Evolutionary conservation across 53 echinoderm and acorn worm genomes (phyloP), one percentile per base, ranked within the genome.

Genomic region (Paelopatides confundens): DNA sequence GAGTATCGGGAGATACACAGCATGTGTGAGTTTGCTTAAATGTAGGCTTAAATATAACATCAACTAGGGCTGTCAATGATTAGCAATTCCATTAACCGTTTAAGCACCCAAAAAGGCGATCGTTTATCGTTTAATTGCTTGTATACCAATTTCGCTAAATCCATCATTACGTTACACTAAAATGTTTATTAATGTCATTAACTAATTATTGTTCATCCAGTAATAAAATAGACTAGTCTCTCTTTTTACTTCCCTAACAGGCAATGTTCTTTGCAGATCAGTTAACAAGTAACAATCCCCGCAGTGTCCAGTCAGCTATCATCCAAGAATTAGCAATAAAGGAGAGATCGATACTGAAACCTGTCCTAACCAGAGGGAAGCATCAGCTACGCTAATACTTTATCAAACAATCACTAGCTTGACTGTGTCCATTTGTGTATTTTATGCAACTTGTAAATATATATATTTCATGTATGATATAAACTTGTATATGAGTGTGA

Each of bases 271-370:
- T 90, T 66, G 93, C 96, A 3, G 94, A 94, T 69, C 96, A 96
- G 76, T 71, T 96, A 34, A 87, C 94, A 3, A 88, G 86, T 13
- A 77, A 86, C 31, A 91, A 91, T 31, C 77, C 93, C 12, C 88
- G 93, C 5, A 85, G 90, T 24, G 89, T 94, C 1, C 83, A 93
- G 35, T 92, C 96, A 18, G 93, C 96, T 14, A 88, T 96, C 66
- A 85, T 96, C 29, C 92, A 94, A 62, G 96, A 96, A 87, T 51
- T 94, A 53, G 92, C 96, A 26, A 62, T 94, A 51, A 96, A 91
- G 63, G 93, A 91, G 14, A 89, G 94, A 6, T 93, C 96, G 14
- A 86, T 96, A 32, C 82, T 89, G 89, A 71, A 71, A 43, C 90
- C 70, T 9, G 87, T 83, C 1, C 65, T 63, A 23, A 65, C 84